Evolutionary conservation across 2,888 invertebrate genomes (phyloP), one percentile per base, ranked within the genome.

Genomic region (Neuroscelio doddi): DNA sequence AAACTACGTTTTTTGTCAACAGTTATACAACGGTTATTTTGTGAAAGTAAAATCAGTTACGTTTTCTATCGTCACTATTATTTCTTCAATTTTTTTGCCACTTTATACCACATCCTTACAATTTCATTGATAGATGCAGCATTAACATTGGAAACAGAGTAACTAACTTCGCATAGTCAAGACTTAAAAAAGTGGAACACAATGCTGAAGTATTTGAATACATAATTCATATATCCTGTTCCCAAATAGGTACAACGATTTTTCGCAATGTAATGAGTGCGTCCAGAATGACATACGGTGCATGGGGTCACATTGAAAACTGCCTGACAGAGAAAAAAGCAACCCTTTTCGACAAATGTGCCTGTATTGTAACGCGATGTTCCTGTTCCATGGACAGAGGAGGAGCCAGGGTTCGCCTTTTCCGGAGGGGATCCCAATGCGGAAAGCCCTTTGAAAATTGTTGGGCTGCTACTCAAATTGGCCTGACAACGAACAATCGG

Each of bases 381-480:
- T 62, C 69, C 65, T 53, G 62, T 68, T 69, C 65, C 57, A 61
- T 46, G 61, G 64, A 68, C 39, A 56, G 51, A 62, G 55, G 62
- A 42, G 57, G 65, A 55, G 58, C 64, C 50, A 70, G 68, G 61
- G 58, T 45, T 63, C 58, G 68, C 62, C 64, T 68, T 76, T 77
- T 75, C 72, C 73, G 74, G 69, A 71, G 72, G 72, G 73, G 64
- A 62, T 65, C 62, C 55, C 39, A 52, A 53, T 45, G 50, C 50
- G 55, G 56, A 64, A 59, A 72, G 49, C 68, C 64, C 55, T 52
- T 73, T 74, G 68, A 80, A 70, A 83, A 81, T 83, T 79, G 76
- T 80, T 75, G 72, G 78, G 75, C 77, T 82, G 82, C 79, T 80
- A 79, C 80, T 82, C 82, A 82, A 83, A 83, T 83, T 83, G 83